Evolutionary conservation across 2,888 invertebrate genomes (phyloP).

Genomic region (Lasioglossum morio): DNA sequence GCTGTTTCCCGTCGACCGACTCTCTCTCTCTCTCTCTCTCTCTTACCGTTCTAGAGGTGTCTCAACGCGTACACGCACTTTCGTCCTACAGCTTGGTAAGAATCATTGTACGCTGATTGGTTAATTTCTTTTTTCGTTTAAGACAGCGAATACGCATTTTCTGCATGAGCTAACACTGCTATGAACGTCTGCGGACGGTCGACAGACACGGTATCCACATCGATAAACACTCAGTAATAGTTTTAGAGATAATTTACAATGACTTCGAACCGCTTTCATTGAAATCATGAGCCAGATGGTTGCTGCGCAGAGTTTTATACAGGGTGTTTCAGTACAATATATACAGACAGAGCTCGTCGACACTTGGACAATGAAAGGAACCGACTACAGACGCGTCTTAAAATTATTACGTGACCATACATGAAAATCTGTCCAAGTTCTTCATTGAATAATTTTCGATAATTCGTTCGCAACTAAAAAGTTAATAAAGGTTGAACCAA

Average conservation of each 20-base stretch:
- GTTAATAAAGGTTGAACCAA: too few species aligned
- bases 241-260: not conserved
- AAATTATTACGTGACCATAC: not conserved
- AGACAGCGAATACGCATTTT: not conserved
- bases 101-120: not conserved
- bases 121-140: not conserved
- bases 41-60: not conserved
- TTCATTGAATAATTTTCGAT: too few species aligned
- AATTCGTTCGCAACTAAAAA: not conserved
- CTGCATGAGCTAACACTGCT: not conserved
- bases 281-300: not conserved
- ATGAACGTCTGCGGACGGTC: not conserved
- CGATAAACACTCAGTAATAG: not conserved
- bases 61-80: not conserved
- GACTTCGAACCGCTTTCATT: not conserved
- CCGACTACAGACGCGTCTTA: not conserved
- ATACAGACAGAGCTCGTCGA: not conserved
- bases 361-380: not conserved
- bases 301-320: not conserved
- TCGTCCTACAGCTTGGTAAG: not conserved
- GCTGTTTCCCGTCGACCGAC: not conserved
- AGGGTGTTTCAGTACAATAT: slow-evolving; percentile 1
- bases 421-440: not conserved
- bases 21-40: too few species aligned
- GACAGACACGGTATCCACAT: not conserved